Evolutionary conservation across 1,140 invertebrate genomes (phyloP), one percentile per base, ranked within the genome.

Genomic region (Drosophila busckii): DNA sequence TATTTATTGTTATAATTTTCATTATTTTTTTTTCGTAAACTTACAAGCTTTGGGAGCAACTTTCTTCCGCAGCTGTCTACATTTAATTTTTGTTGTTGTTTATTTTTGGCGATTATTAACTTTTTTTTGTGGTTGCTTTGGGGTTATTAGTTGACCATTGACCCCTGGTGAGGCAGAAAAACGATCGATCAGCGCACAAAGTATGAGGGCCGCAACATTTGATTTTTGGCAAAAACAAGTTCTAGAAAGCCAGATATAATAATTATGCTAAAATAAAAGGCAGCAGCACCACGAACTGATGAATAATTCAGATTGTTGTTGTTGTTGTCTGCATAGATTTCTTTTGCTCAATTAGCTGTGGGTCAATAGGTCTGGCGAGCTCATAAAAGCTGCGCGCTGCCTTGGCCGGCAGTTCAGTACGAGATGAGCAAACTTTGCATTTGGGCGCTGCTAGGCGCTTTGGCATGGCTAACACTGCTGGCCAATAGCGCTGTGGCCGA

Each of bases 321-420:
- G 31, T 19, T 25, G 28, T 32, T 16, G 6, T 23, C 4, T 13
- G 9, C 15, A 19, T 46, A 13, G 34, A n/a, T 29, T 12, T 59
- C 32, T 37, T 52, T 62, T 75, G 64, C 58, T 68, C 66, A 76
- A 76, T 76, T 78, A 78, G 28, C 52, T 49, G 42, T 62, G 64
- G 75, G 75, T 82, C 75, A 80, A 80, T 80, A 61, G 73, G 64
- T 73, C 42, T 19, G 20, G 38, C 73, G 68, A 80, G 45, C 75
- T 80, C 68, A 80, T 80, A 80, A 54, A 80, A 80, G 75, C 16
- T n/a, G n/a, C n/a, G n/a, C 35, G 59, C 50, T 9, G 29, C 25
- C 15, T 9, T 31, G 17, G 45, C 20, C 32, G 38, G 38, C 17
- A 75, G 59, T 46, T 73, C 48, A 82, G 69, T 37, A 7, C 55